A percentile compares a stretch with the other conserved stretches of the same genome.
Evolutionary conservation across 2,797 vertebrate genomes (phyloP).

Genomic region (Iguana delicatissima): DNA sequence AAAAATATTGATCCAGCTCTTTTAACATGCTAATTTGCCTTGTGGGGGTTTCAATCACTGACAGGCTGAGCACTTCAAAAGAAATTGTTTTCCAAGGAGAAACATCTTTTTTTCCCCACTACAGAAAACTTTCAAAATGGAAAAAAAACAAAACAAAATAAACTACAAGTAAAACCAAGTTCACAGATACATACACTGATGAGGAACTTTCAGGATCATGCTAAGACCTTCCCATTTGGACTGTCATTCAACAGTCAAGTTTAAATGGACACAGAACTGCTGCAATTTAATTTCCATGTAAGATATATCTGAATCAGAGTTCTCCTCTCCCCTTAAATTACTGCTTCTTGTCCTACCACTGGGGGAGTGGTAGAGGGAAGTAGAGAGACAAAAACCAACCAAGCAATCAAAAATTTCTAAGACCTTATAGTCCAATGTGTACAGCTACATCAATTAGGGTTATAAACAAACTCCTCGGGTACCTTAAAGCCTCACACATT

Average conservation of each 20-base stretch:
- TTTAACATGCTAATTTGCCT: constrained; percentile 90
- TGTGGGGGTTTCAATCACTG: constrained; percentile 83
- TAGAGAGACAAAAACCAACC: background rate
- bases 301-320: background rate
- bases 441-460: constrained; percentile 60
- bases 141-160: constrained; percentile 72
- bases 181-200: constrained; percentile 52
- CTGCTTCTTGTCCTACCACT: background rate
- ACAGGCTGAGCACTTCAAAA: constrained; percentile 85
- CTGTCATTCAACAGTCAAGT: background rate
- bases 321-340: background rate
- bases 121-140: constrained; percentile 70
- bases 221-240: background rate
- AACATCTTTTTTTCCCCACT: constrained; percentile 70
- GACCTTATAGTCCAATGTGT: background rate
- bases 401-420: background rate
- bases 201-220: background rate
- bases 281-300: background rate
- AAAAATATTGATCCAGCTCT: constrained; percentile 86
- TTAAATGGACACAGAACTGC: background rate
- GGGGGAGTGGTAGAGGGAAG: too few species aligned
- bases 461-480: too few species aligned
- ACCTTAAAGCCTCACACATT: too few species aligned
- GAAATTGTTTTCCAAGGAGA: constrained; percentile 83
- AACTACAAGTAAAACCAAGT: constrained; percentile 72